Base-by-base conservation (phyloP, 2,797 vertebrate species). In the Falco naumanni region DNA sequence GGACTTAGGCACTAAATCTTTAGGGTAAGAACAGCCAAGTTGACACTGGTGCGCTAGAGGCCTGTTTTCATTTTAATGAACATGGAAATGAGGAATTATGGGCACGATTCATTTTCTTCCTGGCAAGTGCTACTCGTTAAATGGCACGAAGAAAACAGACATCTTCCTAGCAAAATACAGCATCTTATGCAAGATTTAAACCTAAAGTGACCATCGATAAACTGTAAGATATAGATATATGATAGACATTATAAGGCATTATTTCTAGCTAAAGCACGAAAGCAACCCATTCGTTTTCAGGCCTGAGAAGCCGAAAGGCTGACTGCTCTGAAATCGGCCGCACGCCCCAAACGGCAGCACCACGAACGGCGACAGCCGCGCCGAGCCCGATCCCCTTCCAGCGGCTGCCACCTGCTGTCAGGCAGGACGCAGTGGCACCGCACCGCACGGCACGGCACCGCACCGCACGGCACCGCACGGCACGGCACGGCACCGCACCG, bases 391-490 rank as follows among this genome's bases (percentile, higher is more conserved):
- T 87, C 68, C 70, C 24, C 76, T 93, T 91, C 89, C 81, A 11
- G 76, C 2, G 53, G 72, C 65, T 82, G 97, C 97, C 98, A 95
- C 56, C 97, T 96, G 93, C 96, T 94, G 97, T 75, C 39, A 17
- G 72, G 37, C 37, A 39, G 11, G 37, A 39, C 37, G 37, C 37
- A 39, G 37, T 37, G 37, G 37, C 37, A 39, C 37, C 10, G 37
- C 37, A 39, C 37, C 37, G 37, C 37, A 39, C 37, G 10, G 37
- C 37, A 39, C 10, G 5, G 37, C 37, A 39, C 37, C 37, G 37
- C 37, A 39, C 37, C 37, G 37, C 37, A 39, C 37, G 10, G 37
- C 37, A 39, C 37, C 11, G 37, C 37, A 39, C 37, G 5, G 37
- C 37, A 39, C 10, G 5, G 37, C 37, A 37, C 37, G 3, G 37